Evolutionary conservation across 2,113 vertebrate species (phyloP).

Genomic region (Cisticola juncidis): DNA sequence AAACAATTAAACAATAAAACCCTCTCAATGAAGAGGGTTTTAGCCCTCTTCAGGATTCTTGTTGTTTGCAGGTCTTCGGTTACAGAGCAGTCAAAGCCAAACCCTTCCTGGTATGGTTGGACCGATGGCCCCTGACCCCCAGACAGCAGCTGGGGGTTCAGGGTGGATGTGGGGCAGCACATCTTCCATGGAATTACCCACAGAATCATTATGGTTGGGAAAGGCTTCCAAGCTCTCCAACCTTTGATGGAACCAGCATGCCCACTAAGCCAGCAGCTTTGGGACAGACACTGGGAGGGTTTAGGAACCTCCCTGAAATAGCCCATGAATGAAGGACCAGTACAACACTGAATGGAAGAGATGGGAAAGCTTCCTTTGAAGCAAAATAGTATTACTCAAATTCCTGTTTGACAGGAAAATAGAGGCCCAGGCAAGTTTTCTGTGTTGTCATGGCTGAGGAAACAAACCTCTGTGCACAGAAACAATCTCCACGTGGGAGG

Average conservation of each 20-base stretch:
- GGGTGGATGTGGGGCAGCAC: not conserved
- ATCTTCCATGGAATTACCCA: not conserved
- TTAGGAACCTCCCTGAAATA: not conserved
- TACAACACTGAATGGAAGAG: not conserved
- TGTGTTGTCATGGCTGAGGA: not conserved
- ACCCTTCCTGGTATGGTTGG: not conserved
- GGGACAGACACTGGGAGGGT: not conserved
- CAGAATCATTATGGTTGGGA: not conserved
- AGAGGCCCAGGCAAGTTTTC: not conserved
- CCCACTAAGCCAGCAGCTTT: not conserved
- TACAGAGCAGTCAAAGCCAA: not conserved
- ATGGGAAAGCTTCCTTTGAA: not conserved
- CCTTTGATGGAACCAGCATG: not conserved
- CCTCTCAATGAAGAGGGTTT: too few species aligned
- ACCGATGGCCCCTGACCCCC: rapidly evolving
- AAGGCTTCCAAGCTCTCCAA: not conserved
- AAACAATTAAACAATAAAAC: too few species aligned
- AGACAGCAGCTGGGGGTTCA: not conserved
- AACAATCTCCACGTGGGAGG: not conserved
- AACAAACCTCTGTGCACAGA: not conserved
- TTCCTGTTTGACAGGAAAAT: not conserved
- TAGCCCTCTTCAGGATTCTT: not conserved
- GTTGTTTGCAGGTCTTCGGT: not conserved
- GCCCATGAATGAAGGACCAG: not conserved
- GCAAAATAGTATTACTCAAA: not conserved